Conservation (phyloP, 2,888 invertebrate genomes). For the Calameuta pallipes region DNA sequence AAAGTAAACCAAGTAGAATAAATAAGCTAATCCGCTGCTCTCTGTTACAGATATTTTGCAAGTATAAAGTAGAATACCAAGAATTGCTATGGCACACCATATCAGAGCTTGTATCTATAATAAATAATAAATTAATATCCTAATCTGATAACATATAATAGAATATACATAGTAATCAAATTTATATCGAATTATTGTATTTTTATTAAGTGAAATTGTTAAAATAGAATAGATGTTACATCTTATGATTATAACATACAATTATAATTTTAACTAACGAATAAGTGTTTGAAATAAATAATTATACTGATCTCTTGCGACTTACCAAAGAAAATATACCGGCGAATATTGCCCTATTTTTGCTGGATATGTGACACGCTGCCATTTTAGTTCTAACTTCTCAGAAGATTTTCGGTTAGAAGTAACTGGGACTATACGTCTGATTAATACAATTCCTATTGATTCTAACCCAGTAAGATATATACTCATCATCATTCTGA, state of each 20-base stretch:
- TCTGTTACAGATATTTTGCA: conserved; percentile 12
- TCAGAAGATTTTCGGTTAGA: neutral
- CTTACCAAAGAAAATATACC: neutral
- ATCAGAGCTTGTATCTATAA: conserved; percentile 12
- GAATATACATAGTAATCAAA: too few relatives aligned
- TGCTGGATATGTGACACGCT: neutral
- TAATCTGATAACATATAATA: too few relatives aligned
- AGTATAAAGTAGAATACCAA: conserved; percentile 13
- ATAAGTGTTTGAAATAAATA: neutral
- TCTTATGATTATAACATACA: neutral
- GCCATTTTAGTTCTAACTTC: neutral
- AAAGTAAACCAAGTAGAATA: conserved; percentile 17
- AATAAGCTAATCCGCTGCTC: neutral
- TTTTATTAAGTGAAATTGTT: neutral
- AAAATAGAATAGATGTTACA: neutral
- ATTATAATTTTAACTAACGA: neutral
- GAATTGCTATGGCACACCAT: conserved; percentile 10
- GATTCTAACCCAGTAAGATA: neutral
- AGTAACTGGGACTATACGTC: neutral
- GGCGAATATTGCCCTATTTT: neutral
- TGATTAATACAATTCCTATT: conserved; percentile 5
- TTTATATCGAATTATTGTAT: neutral
- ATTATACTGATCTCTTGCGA: neutral
- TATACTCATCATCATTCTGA: neutral
- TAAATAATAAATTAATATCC: neutral